A percentile compares a stretch with the other conserved stretches of the same genome.
Conservation (phyloP, 2,888 invertebrate species). For the Rhagophthalmus giganteus region DNA sequence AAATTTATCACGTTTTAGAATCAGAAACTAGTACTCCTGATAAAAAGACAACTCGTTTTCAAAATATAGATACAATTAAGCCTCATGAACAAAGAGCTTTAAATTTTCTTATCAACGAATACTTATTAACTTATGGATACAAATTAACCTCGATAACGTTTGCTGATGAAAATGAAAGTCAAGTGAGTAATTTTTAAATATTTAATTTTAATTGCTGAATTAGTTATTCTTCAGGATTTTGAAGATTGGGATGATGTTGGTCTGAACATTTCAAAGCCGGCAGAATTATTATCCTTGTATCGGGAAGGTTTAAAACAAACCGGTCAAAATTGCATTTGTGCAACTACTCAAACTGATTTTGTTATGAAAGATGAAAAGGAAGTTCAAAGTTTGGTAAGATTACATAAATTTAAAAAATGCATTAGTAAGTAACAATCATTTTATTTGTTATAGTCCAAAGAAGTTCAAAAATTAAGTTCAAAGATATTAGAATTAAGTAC, state of each 20-base stretch:
- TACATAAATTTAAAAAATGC: slow-evolving; percentile 15
- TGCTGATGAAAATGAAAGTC: slow-evolving; percentile 87
- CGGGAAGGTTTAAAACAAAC: slow-evolving; percentile 61
- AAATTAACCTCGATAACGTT: slow-evolving; percentile 88
- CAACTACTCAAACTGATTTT: slow-evolving; percentile 58
- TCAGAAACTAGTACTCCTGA: slow-evolving; percentile 59
- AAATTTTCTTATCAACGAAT: slow-evolving; percentile 87
- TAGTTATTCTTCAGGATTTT: slow-evolving; percentile 64
- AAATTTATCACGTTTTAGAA: slow-evolving; percentile 54
- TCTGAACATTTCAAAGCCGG: slow-evolving; percentile 79
- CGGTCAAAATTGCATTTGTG: slow-evolving; percentile 50
- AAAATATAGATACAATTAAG: slow-evolving; percentile 62
- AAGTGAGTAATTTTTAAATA: slow-evolving; percentile 66
- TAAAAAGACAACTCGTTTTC: slow-evolving; percentile 52
- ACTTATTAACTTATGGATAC: slow-evolving; percentile 75
- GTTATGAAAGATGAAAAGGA: slow-evolving; percentile 11
- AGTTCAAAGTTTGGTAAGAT: slow-evolving; percentile 8
- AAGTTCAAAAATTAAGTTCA: slow-evolving; percentile 40
- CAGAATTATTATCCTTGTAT: slow-evolving; percentile 71
- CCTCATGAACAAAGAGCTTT: slow-evolving; percentile 82
- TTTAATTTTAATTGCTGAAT: too few species aligned
- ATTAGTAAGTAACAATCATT: too few species aligned
- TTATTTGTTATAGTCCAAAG: slow-evolving; percentile 21
- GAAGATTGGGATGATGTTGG: slow-evolving; percentile 94
- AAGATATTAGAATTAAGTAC: slow-evolving; percentile 53